These are phyloP conservation scores for Psilopsiagon aymara DNA, from an alignment of 2,113 vertebrate species.

Conservation along the genomic window DNA sequence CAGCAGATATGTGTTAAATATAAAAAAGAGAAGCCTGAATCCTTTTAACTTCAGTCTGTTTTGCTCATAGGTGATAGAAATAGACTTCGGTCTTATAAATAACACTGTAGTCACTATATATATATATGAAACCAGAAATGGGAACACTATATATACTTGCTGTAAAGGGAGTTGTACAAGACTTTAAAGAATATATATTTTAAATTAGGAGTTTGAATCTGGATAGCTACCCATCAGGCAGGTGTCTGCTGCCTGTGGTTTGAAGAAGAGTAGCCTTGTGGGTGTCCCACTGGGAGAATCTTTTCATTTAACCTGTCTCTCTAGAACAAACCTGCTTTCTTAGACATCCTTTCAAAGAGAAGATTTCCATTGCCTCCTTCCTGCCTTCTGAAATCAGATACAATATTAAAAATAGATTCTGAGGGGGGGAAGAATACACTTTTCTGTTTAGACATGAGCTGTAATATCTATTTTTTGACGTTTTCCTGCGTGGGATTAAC, in stretches of 20 bases:
- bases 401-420: slow-evolving; percentile 42
- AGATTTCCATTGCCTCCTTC: background rate
- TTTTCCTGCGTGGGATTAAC: background rate
- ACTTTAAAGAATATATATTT: background rate
- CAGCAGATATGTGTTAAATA: background rate
- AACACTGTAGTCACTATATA: background rate
- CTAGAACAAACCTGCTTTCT: background rate
- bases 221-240: background rate
- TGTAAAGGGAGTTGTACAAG: background rate
- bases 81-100: background rate
- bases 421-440: background rate
- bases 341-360: background rate
- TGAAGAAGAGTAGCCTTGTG: background rate
- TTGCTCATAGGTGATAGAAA: background rate
- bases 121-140: background rate
- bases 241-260: background rate
- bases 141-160: background rate
- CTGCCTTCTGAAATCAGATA: slow-evolving; percentile 11
- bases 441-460: background rate
- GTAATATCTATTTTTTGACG: background rate
- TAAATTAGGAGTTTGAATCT: background rate
- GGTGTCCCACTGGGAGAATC: background rate
- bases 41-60: background rate
- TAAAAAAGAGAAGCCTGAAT: background rate
- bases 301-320: background rate